Base-by-base conservation (phyloP, 2,113 vertebrate species). In the Cynoglossus semilaevis region DNA sequence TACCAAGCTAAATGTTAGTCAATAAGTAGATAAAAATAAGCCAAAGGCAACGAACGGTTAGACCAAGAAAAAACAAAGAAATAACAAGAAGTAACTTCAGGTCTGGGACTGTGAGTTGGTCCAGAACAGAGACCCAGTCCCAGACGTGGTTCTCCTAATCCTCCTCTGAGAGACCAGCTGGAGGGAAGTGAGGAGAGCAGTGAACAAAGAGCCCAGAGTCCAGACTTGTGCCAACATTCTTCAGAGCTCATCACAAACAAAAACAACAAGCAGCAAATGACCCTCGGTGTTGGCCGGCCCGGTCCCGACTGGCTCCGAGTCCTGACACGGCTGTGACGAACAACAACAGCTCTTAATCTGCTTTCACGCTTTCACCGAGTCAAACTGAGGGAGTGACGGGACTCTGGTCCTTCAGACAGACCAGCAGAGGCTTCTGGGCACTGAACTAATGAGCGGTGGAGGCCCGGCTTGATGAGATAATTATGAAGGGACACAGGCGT, bases 331-430 rank as follows among this genome's bases (percentile, higher is more conserved):
- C 77, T 80, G 78, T 71, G 82, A 85, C 2, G 2, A 6, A 82
- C 89, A 88, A 87, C 82, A 88, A 86, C 80, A 72, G 77, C 73
- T 52, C 71, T 76, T 88, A 90, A 90, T 86, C 83, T 83, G 74
- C 79, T 89, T 88, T 88, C 82, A 88, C 73, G 77, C 84, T 80
- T 65, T 78, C 63, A 63, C 72, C 59, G 79, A 87, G 80, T 84
- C 82, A 86, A 85, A 86, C 76, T 63, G 77, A 84, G 84, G 79
- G 70, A 80, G 62, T 82, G 82, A 82, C 57, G 70, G 78, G 76
- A 78, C 63, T 80, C 75, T 72, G 67, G 77, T 66, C 81, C 81
- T 76, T 75, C 76, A 84, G 77, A 79, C 73, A 79, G 84, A 88
- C 71, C 77, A 84, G 82, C 75, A 78, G 82, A 82, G 70, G 75